Conservation (phyloP, 2,888 invertebrate genomes). For the Apoderus coryli region DNA sequence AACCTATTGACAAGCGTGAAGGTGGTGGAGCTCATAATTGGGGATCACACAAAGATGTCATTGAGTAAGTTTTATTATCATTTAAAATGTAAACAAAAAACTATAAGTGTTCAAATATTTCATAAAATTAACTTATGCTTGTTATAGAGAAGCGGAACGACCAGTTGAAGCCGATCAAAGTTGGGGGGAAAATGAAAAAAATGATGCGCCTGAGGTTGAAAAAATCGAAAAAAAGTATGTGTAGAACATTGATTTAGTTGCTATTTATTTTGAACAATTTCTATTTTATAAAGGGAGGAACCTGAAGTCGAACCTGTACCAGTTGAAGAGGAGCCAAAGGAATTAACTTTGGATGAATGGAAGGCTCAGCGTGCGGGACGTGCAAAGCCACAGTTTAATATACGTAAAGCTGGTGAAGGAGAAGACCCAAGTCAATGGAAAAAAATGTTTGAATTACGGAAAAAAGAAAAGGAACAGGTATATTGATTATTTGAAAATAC, state of each 20-base stretch:
- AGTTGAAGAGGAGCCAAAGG: conserved; percentile 66
- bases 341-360: conserved; percentile 90
- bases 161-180: conserved; percentile 25
- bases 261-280: no score
- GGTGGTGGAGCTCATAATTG: conserved; percentile 92
- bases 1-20: conserved; percentile 86
- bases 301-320: conserved; percentile 26
- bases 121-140: neutral
- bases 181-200: conserved; percentile 38
- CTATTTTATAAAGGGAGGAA: conserved; percentile 29
- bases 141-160: conserved; percentile 16
- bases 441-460: conserved; percentile 69
- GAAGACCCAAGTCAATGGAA: conserved; percentile 87
- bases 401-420: conserved; percentile 89
- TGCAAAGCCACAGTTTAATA: conserved; percentile 74
- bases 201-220: conserved; percentile 24
- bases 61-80: conserved; percentile 45
- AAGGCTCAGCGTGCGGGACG: conserved; percentile 73
- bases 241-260: conserved; percentile 8
- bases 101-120: neutral
- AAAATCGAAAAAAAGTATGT: conserved; percentile 21
- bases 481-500: conserved; percentile 6
- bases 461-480: conserved; percentile 45
- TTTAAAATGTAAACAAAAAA: neutral
- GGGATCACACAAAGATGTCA: conserved; percentile 86